These are phyloP conservation scores for Hydrotaea diabolus DNA, from an alignment of 2,888 invertebrate species.

Conservation along the genomic window DNA sequence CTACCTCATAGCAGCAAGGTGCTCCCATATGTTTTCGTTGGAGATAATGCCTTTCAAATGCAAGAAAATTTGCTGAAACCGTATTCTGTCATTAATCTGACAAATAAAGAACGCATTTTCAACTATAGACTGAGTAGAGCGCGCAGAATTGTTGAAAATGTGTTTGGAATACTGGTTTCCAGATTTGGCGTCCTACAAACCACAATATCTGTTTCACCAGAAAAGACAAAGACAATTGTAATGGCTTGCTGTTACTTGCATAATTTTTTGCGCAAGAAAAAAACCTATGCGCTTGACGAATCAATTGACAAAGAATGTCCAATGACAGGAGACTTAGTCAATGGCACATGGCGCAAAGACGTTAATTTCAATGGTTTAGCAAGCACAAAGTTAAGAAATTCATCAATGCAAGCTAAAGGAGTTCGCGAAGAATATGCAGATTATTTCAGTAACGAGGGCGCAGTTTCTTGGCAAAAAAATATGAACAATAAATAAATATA, in stretches of 20 bases:
- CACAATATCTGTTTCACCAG: constrained; percentile 8
- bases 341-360: constrained; percentile 2
- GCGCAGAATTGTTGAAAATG: constrained; percentile 19
- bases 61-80: constrained; percentile 25
- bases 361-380: background rate
- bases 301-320: constrained; percentile 7
- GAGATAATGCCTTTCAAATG: constrained; percentile 32
- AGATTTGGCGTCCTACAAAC: constrained; percentile 23
- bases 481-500: constrained; percentile 5
- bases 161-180: constrained; percentile 17
- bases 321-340: constrained; percentile 1
- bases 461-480: constrained; percentile 4
- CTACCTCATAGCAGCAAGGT: constrained; percentile 25
- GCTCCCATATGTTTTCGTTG: constrained; percentile 21
- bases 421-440: constrained; percentile 6
- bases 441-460: constrained; percentile 5
- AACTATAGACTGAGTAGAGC: constrained; percentile 28
- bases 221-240: background rate
- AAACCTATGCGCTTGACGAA: constrained; percentile 1
- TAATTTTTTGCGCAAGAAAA: constrained; percentile 19
- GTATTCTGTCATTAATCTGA: background rate
- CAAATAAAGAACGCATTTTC: constrained; percentile 19
- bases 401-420: constrained; percentile 13
- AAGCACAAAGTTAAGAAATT: constrained; percentile 11
- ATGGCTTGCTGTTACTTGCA: constrained; percentile 2